These are phyloP conservation scores for Chymomyza fuscimana DNA, from an alignment of 2,888 invertebrate species.

Conservation along the genomic window DNA sequence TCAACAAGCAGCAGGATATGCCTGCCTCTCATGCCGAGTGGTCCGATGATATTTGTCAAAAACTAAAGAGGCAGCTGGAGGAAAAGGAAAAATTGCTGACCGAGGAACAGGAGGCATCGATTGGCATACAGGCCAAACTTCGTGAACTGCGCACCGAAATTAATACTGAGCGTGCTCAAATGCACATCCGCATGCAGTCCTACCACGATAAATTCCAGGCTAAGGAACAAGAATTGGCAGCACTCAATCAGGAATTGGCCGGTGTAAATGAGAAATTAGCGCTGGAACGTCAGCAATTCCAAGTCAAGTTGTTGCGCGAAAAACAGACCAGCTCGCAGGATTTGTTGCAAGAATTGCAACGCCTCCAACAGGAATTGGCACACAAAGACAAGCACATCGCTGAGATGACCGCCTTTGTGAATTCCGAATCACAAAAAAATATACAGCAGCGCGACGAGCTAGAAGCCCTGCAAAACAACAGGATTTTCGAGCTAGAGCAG, in stretches of 20 bases:
- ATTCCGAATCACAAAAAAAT: conserved; percentile 73
- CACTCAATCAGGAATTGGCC: conserved; percentile 76
- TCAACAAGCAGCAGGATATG: conserved; percentile 92
- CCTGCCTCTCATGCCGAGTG: conserved; percentile 89
- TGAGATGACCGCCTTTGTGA: conserved; percentile 58
- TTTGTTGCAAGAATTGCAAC: conserved; percentile 74
- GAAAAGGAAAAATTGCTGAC: conserved; percentile 90
- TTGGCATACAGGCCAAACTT: conserved; percentile 88
- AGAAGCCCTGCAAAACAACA: conserved; percentile 74
- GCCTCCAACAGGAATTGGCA: conserved; percentile 75
- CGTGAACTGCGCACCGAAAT: conserved; percentile 86
- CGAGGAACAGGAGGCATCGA: conserved; percentile 88
- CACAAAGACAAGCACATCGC: conserved; percentile 76
- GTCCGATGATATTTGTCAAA: conserved; percentile 93
- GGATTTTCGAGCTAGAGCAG: conserved; percentile 76
- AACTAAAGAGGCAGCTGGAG: conserved; percentile 91
- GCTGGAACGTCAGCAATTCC: conserved; percentile 78
- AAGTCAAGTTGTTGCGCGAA: conserved; percentile 75
- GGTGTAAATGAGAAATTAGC: conserved; percentile 75
- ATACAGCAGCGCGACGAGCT: conserved; percentile 76
- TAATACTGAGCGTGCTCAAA: conserved; percentile 77
- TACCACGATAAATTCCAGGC: conserved; percentile 74
- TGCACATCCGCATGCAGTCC: conserved; percentile 73
- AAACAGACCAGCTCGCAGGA: conserved; percentile 78
- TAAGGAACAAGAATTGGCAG: conserved; percentile 74